Conservation (phyloP, 2,888 invertebrate genomes). For the Melikaiella ostensackeni region DNA sequence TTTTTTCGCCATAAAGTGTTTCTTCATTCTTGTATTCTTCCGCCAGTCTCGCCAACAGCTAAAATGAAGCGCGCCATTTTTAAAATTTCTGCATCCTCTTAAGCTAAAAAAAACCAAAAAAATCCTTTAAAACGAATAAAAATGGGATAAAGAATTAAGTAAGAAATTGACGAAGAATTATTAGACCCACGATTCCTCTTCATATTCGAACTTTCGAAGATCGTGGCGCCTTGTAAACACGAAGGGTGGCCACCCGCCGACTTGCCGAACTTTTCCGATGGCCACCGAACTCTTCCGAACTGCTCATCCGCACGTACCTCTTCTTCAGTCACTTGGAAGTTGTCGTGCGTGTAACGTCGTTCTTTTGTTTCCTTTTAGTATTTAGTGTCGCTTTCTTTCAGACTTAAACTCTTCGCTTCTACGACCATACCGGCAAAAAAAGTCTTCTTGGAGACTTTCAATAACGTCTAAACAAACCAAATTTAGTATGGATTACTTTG, state of each 20-base stretch:
- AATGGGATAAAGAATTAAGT: neutral
- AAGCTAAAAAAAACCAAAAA: neutral
- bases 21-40: no score
- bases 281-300: slow-evolving; percentile 40
- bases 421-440: neutral
- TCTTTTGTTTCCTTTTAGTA: slow-evolving; percentile 69
- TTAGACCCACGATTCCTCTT: neutral
- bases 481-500: slow-evolving; percentile 25
- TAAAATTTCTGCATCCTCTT: no score
- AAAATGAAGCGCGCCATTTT: no score
- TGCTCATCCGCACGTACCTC: slow-evolving; percentile 38
- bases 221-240: neutral
- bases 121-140: neutral
- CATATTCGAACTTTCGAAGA: neutral
- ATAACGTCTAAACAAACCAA: neutral
- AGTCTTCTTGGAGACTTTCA: neutral
- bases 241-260: slow-evolving; percentile 55
- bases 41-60: no score
- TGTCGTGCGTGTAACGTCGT: slow-evolving; percentile 62
- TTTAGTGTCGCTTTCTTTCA: slow-evolving; percentile 56
- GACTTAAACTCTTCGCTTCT: slow-evolving; percentile 25
- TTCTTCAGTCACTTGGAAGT: slow-evolving; percentile 60
- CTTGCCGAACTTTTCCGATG: slow-evolving; percentile 54
- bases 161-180: neutral
- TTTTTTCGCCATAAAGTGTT: no score